A percentile compares a stretch with the other conserved stretches of the same genome.
These are phyloP conservation scores for Pseudachorutes palmiensis DNA, from an alignment of 1,140 invertebrate genomes.

Conservation along the genomic window DNA sequence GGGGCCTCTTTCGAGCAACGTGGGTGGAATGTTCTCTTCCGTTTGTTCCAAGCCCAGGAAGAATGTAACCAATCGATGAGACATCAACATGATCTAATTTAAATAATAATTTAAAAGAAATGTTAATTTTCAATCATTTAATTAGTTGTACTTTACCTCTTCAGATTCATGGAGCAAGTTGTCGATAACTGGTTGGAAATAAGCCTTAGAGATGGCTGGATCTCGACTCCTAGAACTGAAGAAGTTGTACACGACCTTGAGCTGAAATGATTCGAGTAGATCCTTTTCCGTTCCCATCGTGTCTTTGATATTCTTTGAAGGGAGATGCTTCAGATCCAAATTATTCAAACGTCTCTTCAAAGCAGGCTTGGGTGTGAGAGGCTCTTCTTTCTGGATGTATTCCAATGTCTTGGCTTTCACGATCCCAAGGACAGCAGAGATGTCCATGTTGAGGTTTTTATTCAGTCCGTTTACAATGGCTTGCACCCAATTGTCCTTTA, in stretches of 20 bases:
- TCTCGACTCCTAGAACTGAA: neutral
- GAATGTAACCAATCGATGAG: neutral
- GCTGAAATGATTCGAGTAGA: neutral
- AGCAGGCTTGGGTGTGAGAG: neutral
- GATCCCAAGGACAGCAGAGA: constrained; percentile 8
- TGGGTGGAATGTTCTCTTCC: neutral
- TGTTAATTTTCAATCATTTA: too few relatives aligned
- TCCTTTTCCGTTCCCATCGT: constrained; percentile 7
- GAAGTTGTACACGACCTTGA: constrained; percentile 2
- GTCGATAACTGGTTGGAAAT: neutral
- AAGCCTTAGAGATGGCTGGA: constrained; percentile 11
- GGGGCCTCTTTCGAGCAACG: neutral
- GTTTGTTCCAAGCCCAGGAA: neutral
- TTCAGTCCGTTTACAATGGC: neutral
- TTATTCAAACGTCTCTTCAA: neutral
- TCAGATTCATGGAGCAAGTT: neutral
- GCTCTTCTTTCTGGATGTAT: neutral
- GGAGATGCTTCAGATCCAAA: neutral
- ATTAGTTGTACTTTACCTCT: neutral
- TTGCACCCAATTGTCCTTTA: neutral
- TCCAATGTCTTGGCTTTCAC: constrained; percentile 4
- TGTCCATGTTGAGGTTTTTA: constrained; percentile 12
- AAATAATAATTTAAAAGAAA: neutral
- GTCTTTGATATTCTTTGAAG: constrained; percentile 3
- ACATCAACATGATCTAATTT: neutral